Conservation (phyloP, 2,113 vertebrate species). For the Aspidoscelis tigris region DNA sequence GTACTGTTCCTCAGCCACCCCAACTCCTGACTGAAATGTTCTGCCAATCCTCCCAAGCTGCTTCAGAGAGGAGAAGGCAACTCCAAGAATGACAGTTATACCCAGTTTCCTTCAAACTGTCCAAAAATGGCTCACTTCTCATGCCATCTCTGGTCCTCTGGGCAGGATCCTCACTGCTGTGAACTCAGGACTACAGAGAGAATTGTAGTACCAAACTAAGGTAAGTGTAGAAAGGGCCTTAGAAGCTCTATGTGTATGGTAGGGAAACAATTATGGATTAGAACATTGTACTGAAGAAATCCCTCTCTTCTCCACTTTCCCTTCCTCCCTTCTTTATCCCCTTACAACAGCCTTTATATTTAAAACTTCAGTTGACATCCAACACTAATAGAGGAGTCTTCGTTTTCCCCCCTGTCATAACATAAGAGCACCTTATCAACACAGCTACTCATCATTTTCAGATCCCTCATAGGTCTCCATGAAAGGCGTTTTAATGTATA, state of each 20-base stretch:
- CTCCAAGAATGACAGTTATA: no score
- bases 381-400: background rate
- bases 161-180: no score
- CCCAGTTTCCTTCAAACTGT: no score
- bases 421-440: fast-evolving
- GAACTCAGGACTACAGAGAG: no score
- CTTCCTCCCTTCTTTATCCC: background rate
- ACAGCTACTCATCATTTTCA: background rate
- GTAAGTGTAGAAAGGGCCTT: no score
- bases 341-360: background rate
- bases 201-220: no score
- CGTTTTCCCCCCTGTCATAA: background rate
- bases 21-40: no score
- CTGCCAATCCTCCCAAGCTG: no score
- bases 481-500: background rate
- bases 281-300: background rate
- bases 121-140: no score
- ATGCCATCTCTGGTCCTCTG: no score
- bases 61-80: no score
- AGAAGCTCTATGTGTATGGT: fast-evolving
- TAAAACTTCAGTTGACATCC: background rate
- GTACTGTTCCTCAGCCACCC: no score
- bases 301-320: background rate
- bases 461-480: background rate
- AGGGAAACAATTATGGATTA: background rate